Conservation (phyloP, 2,888 invertebrate species). For the Gortyna flavago region DNA sequence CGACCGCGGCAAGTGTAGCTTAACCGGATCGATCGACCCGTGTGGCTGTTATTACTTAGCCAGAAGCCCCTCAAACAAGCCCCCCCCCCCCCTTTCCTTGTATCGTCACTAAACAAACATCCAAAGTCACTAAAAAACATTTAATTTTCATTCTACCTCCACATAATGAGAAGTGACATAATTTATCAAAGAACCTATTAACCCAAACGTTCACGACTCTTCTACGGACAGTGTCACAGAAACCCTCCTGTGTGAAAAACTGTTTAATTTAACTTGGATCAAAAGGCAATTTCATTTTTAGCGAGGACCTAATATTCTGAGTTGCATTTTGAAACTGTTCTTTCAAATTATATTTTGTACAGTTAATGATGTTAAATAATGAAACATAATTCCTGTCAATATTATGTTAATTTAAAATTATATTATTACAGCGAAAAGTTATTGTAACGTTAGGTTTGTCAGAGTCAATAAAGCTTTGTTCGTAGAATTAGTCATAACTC, state of each 20-base stretch:
- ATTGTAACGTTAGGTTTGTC: background rate
- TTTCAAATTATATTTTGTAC: background rate
- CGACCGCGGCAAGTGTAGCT: too few relatives aligned
- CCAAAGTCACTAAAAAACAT: conserved; percentile 14
- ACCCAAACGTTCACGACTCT: conserved; percentile 10
- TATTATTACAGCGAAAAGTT: background rate
- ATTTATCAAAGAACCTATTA: conserved; percentile 54
- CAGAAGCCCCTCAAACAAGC: too few relatives aligned
- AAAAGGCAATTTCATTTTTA: conserved; percentile 47
- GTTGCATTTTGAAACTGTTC: background rate
- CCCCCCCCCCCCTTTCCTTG: too few relatives aligned
- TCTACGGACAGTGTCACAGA: conserved; percentile 38
- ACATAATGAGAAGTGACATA: conserved; percentile 53
- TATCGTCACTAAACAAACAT: background rate
- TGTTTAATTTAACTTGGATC: conserved; percentile 43
- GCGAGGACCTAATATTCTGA: background rate
- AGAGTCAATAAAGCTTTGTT: background rate
- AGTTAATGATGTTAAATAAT: background rate
- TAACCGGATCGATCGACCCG: too few relatives aligned
- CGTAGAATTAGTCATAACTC: background rate
- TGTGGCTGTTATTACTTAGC: too few relatives aligned
- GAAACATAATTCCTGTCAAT: background rate
- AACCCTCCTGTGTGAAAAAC: conserved; percentile 22
- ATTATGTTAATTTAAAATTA: background rate
- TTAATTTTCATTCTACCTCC: conserved; percentile 53